Conservation (phyloP, 2,113 vertebrate species). For the Eretmodus cyanostictus region DNA sequence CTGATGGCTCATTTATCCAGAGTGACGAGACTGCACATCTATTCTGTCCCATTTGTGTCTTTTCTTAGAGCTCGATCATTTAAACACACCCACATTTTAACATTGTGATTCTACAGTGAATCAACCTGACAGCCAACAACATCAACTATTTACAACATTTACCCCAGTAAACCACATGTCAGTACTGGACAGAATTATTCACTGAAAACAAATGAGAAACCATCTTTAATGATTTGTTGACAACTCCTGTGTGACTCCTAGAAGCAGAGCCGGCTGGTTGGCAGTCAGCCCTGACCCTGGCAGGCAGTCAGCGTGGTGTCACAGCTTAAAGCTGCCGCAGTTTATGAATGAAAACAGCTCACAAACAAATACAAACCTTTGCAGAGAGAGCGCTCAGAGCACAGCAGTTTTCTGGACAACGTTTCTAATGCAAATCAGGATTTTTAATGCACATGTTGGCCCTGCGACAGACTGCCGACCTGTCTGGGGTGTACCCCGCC, state of each 20-base stretch:
- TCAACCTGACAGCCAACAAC: neutral
- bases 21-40: neutral
- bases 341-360: neutral
- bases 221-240: neutral
- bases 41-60: neutral
- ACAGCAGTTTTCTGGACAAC: neutral
- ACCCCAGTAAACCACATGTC: neutral
- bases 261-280: slow-evolving; percentile 20
- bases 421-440: neutral
- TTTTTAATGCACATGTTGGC: neutral
- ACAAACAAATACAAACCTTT: neutral
- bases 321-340: neutral
- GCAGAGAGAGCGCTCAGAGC: neutral
- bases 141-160: neutral
- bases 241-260: slow-evolving; percentile 13
- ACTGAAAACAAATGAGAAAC: neutral
- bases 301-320: neutral
- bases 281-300: neutral
- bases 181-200: neutral
- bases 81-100: neutral
- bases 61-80: neutral
- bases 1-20: neutral
- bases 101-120: neutral
- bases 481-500: rapidly evolving
- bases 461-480: neutral